Conservation (phyloP, 1,140 invertebrate species). For the Tyrophagus putrescentiae region DNA sequence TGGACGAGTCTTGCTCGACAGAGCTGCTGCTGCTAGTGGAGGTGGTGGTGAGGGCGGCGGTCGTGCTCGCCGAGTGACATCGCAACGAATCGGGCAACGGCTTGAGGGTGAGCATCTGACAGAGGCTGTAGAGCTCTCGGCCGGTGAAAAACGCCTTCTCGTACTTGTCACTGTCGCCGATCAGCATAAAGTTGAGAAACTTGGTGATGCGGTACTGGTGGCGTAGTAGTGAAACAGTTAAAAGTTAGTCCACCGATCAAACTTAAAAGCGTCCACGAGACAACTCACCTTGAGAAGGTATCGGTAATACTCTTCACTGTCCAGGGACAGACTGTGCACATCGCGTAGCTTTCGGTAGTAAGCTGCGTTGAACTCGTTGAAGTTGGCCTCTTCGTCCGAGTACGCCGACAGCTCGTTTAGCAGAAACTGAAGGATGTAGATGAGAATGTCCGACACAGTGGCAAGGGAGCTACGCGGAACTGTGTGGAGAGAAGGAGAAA, state of each 20-base stretch:
- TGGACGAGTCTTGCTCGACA: no score
- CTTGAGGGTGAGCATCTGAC: neutral
- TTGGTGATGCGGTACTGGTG: neutral
- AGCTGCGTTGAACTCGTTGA: neutral
- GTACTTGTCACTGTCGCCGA: slow-evolving; percentile 2
- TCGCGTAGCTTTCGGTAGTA: neutral
- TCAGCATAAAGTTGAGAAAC: slow-evolving; percentile 8
- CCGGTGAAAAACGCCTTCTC: neutral
- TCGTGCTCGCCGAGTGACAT: neutral
- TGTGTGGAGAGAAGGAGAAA: neutral
- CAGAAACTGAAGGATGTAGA: slow-evolving; percentile 8
- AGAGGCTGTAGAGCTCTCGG: neutral
- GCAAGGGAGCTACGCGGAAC: slow-evolving; percentile 2
- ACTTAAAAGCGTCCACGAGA: no score
- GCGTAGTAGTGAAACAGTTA: no score
- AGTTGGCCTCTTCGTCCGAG: neutral
- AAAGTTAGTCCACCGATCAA: no score
- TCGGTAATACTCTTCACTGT: slow-evolving; percentile 12
- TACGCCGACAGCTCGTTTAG: slow-evolving; percentile 1
- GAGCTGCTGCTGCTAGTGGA: neutral
- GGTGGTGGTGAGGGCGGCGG: neutral
- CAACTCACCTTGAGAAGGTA: slow-evolving; percentile 8
- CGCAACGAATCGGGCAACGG: slow-evolving; percentile 13
- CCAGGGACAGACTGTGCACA: neutral
- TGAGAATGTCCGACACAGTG: slow-evolving; percentile 1